Percentiles rank a stretch among this genome's conserved stretches.
These are phyloP conservation scores for Sinocyclocheilus grahami DNA, from an alignment of 2,113 vertebrate genomes.

Conservation along the genomic window DNA sequence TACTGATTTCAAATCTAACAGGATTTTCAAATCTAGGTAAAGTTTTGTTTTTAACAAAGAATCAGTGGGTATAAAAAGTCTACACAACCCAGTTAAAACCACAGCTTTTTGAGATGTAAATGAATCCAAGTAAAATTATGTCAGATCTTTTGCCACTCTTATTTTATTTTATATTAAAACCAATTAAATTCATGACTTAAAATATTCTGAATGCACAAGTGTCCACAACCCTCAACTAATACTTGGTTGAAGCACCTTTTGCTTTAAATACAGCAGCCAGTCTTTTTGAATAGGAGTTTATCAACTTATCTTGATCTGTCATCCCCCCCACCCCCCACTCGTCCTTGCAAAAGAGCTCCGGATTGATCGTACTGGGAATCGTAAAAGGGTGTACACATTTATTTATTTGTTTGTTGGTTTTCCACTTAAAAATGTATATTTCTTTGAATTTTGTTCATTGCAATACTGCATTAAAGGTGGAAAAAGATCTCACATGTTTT, in stretches of 20 bases:
- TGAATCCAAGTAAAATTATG: neutral
- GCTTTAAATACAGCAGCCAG: neutral
- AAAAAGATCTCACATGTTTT: neutral
- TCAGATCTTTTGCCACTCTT: neutral
- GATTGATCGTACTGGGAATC: too few relatives aligned
- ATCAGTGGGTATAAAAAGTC: neutral
- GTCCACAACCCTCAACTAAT: neutral
- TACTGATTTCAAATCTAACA: neutral
- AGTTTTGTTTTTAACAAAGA: neutral
- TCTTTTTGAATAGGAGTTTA: neutral
- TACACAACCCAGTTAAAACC: neutral
- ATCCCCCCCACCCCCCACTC: too few relatives aligned
- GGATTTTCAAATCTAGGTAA: too few relatives aligned
- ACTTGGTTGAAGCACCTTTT: neutral
- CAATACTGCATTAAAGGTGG: neutral
- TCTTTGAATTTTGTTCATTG: neutral
- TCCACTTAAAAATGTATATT: neutral
- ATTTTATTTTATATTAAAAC: neutral
- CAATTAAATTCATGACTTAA: neutral
- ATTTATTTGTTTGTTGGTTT: neutral
- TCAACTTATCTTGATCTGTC: neutral
- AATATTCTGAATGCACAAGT: neutral
- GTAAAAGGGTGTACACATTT: neutral
- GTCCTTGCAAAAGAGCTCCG: too few relatives aligned
- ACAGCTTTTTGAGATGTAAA: neutral